A percentile compares a stretch with the other conserved stretches of the same genome.
phyloP scores from a whole-genome alignment of 2,113 vertebrate genomes.

The Podilymbus podiceps region DNA sequence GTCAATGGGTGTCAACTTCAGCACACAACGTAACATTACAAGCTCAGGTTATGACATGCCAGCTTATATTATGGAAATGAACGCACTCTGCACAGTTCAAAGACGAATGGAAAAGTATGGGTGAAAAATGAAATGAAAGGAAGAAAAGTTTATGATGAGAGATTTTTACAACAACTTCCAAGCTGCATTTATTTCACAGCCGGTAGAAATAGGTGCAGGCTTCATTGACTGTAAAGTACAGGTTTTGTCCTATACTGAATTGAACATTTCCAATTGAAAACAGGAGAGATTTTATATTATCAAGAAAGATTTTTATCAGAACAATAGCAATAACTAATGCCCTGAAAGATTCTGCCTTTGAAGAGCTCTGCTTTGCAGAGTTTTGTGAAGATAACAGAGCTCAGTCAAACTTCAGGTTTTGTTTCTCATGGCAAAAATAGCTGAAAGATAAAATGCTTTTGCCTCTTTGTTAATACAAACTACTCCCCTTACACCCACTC shows the following conservation, averaged over 20 bases:
- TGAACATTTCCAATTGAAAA: slow-evolving; percentile 28
- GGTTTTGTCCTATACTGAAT: not conserved
- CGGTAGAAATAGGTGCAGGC: not conserved
- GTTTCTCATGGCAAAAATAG: not conserved
- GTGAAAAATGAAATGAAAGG: not conserved
- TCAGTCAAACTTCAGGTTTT: slow-evolving; percentile 21
- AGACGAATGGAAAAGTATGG: not conserved
- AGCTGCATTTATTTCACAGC: slow-evolving; percentile 22
- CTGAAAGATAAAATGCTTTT: not conserved
- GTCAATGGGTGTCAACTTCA: not conserved
- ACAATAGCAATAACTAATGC: slow-evolving; percentile 13
- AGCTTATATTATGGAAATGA: not conserved
- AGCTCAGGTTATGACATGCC: not conserved
- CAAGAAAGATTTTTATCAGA: not conserved
- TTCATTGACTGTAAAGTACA: not conserved
- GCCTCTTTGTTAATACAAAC: not conserved
- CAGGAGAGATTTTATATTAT: not conserved
- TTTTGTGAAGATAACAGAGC: slow-evolving; percentile 20
- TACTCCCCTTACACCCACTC: not conserved
- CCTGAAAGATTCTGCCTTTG: not conserved
- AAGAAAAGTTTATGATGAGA: not conserved
- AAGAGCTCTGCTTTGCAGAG: slow-evolving; percentile 18
- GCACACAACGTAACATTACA: not conserved
- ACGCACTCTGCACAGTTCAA: not conserved
- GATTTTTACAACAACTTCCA: not conserved